These are phyloP conservation scores for Morone saxatilis DNA, from an alignment of 2,113 vertebrate species.

Conservation along the genomic window DNA sequence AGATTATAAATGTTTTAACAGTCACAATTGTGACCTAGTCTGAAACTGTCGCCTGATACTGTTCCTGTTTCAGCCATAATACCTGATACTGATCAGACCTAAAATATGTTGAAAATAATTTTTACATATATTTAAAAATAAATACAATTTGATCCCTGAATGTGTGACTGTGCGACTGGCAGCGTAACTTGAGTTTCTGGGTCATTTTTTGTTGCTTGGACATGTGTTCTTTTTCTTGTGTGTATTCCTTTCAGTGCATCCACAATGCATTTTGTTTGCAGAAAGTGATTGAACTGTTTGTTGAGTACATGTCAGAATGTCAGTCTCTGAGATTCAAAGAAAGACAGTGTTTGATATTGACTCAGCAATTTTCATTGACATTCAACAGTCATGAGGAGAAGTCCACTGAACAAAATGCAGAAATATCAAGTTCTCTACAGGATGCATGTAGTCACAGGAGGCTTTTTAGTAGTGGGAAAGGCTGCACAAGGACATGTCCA, in stretches of 20 bases:
- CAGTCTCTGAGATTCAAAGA: not conserved
- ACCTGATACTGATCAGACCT: not conserved
- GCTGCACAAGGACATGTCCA: not conserved
- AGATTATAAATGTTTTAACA: not conserved
- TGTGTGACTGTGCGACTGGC: not conserved
- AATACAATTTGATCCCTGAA: not conserved
- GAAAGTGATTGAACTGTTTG: too few species aligned
- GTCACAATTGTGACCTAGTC: not conserved
- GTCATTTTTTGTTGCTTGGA: conserved; percentile 9
- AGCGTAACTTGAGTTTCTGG: conserved; percentile 13
- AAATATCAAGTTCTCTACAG: not conserved
- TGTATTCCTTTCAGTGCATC: conserved; percentile 14
- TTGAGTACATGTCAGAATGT: not conserved
- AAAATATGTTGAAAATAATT: not conserved
- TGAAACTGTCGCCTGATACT: not conserved
- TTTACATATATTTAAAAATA: not conserved
- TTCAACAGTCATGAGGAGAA: not conserved
- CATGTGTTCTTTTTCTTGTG: conserved; percentile 1
- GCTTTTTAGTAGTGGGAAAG: not conserved
- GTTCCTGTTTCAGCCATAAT: not conserved
- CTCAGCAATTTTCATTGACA: not conserved
- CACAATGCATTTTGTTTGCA: not conserved
- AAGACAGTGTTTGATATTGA: not conserved
- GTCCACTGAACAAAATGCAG: not conserved
- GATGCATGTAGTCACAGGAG: not conserved